Evolutionary conservation across 2,797 vertebrate genomes (phyloP), one percentile per base, ranked within the genome.

Genomic region (Oreonectes daqikongensis): DNA sequence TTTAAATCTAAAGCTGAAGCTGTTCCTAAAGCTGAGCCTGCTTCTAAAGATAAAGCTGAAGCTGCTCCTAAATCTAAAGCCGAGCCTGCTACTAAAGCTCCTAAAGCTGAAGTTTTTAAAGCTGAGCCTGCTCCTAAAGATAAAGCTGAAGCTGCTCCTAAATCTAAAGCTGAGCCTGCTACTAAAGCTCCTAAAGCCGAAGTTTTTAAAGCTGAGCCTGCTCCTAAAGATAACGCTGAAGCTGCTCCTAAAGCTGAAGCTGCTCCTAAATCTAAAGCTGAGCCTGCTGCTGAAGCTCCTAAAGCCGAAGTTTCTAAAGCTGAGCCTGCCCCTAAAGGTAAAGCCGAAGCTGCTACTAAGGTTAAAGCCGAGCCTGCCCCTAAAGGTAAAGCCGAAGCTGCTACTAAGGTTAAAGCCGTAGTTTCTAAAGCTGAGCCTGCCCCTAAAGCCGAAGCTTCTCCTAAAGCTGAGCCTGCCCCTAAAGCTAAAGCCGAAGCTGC

Each of bases 31-130:
- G 35, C 30, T 61, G 38, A 76, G 42, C 1, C 53, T 26, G 65
- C 20, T 61, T 15, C 73, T 68, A 59, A 46, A 57, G 14, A 35
- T 22, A 50, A 81, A 96, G 94, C 98, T 79, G 95, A 96, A 20
- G 11, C 40, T 20, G 20, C 50, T 18, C 72, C 82, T 20, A 70
- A 52, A 4, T n/a, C n/a, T n/a, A n/a, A n/a, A n/a, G 22, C 40
- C 12, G 79, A 83, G 1, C 30, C 69, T 5, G 42, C 24, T 1
- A n/a, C 28, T 28, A 28, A 28, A 28, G n/a, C n/a, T n/a, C 2
- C 28, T 4, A 32, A 32, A 35, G 22, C 40, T 14, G 79, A 83
- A n/a, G n/a, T n/a, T n/a, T n/a, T n/a, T n/a, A n/a, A n/a, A n/a
- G 22, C 40, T 14, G 79, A 83, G 1, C 30, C 69, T 5, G 42